phyloP scores from a whole-genome alignment of 1,140 invertebrate genomes.

The Zaprionus africanus region DNA sequence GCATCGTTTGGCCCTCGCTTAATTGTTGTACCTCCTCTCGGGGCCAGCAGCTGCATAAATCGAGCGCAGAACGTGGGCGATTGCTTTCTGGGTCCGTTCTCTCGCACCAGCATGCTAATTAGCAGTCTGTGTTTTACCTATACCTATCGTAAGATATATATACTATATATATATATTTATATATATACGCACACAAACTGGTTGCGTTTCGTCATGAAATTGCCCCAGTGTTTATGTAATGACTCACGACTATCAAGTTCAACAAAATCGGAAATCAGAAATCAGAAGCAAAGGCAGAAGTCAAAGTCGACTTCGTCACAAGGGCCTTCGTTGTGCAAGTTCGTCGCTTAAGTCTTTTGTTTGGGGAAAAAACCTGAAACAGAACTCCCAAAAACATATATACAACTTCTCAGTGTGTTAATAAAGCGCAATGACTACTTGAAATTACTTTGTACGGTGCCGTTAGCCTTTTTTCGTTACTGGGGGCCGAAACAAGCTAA shows the following conservation, averaged over 20 bases:
- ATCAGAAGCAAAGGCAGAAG: slow-evolving; percentile 2
- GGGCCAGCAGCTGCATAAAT: slow-evolving; percentile 35
- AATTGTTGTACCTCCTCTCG: slow-evolving; percentile 31
- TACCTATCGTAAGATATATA: not conserved
- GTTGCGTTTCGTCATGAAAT: slow-evolving; percentile 51
- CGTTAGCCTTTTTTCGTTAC: slow-evolving; percentile 29
- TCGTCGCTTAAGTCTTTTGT: slow-evolving; percentile 54
- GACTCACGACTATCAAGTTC: slow-evolving; percentile 39
- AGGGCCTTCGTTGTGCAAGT: slow-evolving; percentile 38
- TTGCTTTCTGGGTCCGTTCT: slow-evolving; percentile 26
- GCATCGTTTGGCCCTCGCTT: slow-evolving; percentile 47
- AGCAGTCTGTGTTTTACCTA: not conserved
- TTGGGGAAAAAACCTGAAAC: slow-evolving; percentile 18
- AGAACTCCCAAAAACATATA: slow-evolving; percentile 16
- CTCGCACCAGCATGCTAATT: slow-evolving; percentile 55
- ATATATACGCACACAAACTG: slow-evolving; percentile 20
- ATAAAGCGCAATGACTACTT: slow-evolving; percentile 33
- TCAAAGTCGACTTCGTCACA: slow-evolving; percentile 12
- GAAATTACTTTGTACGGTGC: slow-evolving; percentile 26
- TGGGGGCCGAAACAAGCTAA: slow-evolving; percentile 8
- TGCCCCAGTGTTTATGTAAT: slow-evolving; percentile 27
- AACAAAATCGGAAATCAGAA: not conserved
- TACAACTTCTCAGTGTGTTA: slow-evolving; percentile 22
- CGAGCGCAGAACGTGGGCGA: slow-evolving; percentile 32
- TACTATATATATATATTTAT: slow-evolving; percentile 1